phyloP scores from a whole-genome alignment of 53 echinoderm and acorn worm species.

The Holothuria scabra region DNA sequence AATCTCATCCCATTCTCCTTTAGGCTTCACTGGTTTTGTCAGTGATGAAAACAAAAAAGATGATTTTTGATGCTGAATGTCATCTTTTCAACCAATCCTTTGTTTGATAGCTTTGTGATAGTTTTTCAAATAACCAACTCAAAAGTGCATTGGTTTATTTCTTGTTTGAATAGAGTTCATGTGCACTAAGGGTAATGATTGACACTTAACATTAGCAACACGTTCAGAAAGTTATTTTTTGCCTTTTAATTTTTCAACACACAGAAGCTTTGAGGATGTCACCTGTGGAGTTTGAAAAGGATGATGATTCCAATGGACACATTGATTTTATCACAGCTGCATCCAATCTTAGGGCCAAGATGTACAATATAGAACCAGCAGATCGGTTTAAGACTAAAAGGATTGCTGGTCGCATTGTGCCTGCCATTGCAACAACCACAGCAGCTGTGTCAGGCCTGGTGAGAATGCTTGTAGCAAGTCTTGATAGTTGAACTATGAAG shows the following conservation, averaged over 20 bases:
- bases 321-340: constrained; percentile 97
- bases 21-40: too few species aligned
- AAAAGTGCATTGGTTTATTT: too few species aligned
- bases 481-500: not conserved
- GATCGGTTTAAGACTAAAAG: constrained; percentile 95
- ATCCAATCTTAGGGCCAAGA: constrained; percentile 83
- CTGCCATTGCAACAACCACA: constrained; percentile 95
- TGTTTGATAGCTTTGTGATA: not conserved
- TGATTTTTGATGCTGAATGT: not conserved
- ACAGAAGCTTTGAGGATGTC: constrained; percentile 48
- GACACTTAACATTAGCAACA: too few species aligned
- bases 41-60: too few species aligned
- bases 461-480: constrained; percentile 1
- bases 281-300: constrained; percentile 96
- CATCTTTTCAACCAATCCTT: not conserved
- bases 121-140: too few species aligned
- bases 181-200: too few species aligned
- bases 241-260: too few species aligned
- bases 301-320: constrained; percentile 92
- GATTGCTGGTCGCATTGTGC: constrained; percentile 93
- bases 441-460: constrained; percentile 98
- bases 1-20: too few species aligned
- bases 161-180: too few species aligned
- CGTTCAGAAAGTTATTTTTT: too few species aligned
- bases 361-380: constrained; percentile 93